Base-by-base conservation (phyloP, 2,888 invertebrate species). In the Macrophya annulata region DNA sequence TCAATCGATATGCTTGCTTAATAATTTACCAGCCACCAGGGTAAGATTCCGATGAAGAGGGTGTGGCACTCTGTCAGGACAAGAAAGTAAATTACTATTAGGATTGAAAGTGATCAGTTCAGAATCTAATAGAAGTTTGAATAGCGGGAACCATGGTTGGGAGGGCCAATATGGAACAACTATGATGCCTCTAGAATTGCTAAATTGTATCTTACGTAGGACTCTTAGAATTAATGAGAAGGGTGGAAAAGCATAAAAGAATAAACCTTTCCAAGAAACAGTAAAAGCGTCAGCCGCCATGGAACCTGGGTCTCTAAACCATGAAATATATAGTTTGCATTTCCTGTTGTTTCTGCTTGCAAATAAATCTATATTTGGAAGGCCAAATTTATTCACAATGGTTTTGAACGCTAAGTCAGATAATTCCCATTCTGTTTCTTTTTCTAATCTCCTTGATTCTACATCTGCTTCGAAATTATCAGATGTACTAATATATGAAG, bases 171-270 rank as follows among this genome's bases (percentile, higher is more conserved):
- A 51, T 0, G 88, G 88, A 6, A 89, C 86, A 15, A 88, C 82
- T 12, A 88, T 9, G 3, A 88, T 86, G 4, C 87, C 88, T 43
- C 45, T 45, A 25, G 84, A 84, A 1, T 77, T 55, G 15, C 87
- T 86, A 6, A 48, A 6, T 59, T 85, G 65, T 25, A 88, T 85
- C 82, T 88, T 89, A n/a, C 71, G 51, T 48, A 88, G 72, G 6
- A 86, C 87, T 59, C 76, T 85, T 68, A 87, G 71, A 48, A 87
- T 86, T 43, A 79, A 37, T 25, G 86, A 40, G 83, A 86, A 88
- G 9, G 87, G 87, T 1, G 87, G 88, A 31, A 89, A 89, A 0
- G 87, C 87, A 43, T 88, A 88, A 72, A 87, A 88, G 82, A 85
- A 85, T 0, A 9, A 77, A 21, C 45, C 9, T 15, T n/a, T n/a